Conservation (phyloP, 1,140 invertebrate genomes). For the Drosophila nigrodunni region DNA sequence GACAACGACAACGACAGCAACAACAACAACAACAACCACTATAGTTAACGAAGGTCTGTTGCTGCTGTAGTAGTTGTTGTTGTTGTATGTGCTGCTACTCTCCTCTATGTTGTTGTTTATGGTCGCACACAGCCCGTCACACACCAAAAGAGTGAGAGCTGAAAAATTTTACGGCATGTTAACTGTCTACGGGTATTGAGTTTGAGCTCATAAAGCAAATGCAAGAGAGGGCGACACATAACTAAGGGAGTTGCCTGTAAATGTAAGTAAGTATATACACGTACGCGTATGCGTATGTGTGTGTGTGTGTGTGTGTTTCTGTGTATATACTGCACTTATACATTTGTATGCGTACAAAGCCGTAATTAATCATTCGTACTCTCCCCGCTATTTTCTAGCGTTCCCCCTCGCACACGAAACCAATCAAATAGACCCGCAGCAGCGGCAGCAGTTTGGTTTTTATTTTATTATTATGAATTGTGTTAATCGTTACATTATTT, state of each 20-base stretch:
- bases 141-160: slow-evolving; percentile 40
- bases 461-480: slow-evolving; percentile 60
- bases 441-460: slow-evolving; percentile 29
- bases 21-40: slow-evolving; percentile 32
- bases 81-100: not conserved
- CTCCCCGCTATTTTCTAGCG: not conserved
- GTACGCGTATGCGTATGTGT: not conserved
- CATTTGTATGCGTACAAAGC: slow-evolving; percentile 19
- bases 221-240: slow-evolving; percentile 18
- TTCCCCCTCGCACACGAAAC: not conserved
- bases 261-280: slow-evolving; percentile 5
- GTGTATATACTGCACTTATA: slow-evolving; percentile 10
- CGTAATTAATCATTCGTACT: slow-evolving; percentile 58
- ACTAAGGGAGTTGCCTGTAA: slow-evolving; percentile 20
- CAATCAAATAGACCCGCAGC: slow-evolving; percentile 37
- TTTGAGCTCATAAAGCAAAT: slow-evolving; percentile 41
- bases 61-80: not conserved
- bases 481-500: slow-evolving; percentile 60
- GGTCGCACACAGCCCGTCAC: slow-evolving; percentile 27
- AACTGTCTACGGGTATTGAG: slow-evolving; percentile 61
- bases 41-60: slow-evolving; percentile 46
- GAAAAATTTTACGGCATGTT: slow-evolving; percentile 65
- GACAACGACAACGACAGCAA: slow-evolving; percentile 25
- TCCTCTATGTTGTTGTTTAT: slow-evolving; percentile 61
- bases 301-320: slow-evolving; percentile 1